Evolutionary conservation across 1,140 invertebrate species (phyloP).

Genomic region (Portunus trituberculatus): DNA sequence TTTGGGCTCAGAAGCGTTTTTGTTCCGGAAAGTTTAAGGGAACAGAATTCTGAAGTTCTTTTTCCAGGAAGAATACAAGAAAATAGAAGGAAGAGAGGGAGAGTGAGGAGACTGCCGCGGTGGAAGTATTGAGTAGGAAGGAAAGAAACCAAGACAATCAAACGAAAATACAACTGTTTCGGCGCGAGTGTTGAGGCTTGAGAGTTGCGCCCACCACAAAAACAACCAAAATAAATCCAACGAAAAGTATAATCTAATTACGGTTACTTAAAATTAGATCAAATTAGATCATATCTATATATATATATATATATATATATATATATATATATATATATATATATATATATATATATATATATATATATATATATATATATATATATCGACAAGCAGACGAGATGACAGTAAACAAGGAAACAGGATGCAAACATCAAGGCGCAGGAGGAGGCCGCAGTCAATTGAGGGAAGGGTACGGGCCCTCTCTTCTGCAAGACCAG

Average conservation of each 20-base stretch:
- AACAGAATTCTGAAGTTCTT: slow-evolving; percentile 23
- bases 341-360: too few species aligned
- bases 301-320: too few species aligned
- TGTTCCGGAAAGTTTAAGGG: slow-evolving; percentile 6
- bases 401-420: neutral
- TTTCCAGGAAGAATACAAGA: slow-evolving; percentile 22
- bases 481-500: too few species aligned
- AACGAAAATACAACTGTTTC: neutral
- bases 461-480: too few species aligned
- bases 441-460: neutral
- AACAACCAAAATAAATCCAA: neutral
- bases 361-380: too few species aligned
- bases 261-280: too few species aligned
- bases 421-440: neutral
- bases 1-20: neutral
- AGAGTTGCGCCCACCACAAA: neutral
- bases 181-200: neutral
- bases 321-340: too few species aligned
- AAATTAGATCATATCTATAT: too few species aligned
- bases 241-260: neutral
- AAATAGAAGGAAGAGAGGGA: neutral
- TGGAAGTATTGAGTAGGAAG: neutral
- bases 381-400: neutral
- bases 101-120: neutral
- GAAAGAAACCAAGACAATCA: neutral